Percentiles rank a stretch among this genome's conserved stretches.
phyloP scores from a whole-genome alignment of 2,113 vertebrate species.

The Dasyornis broadbenti region DNA sequence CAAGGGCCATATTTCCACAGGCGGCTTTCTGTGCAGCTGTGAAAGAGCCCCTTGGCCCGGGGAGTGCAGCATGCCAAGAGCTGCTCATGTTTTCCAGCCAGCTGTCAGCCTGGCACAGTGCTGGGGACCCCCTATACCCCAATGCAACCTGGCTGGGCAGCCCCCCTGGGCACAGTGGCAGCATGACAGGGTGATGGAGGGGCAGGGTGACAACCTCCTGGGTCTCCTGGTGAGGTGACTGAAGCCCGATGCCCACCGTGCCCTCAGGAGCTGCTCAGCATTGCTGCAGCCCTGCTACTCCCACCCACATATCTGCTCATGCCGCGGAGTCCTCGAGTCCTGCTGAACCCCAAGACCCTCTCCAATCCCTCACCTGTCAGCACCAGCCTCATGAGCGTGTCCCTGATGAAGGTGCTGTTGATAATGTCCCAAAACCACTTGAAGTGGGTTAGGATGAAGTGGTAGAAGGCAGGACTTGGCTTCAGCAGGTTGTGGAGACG shows the following conservation, averaged over 20 bases:
- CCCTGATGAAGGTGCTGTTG: constrained; percentile 83
- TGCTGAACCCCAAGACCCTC: background rate
- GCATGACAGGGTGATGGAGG: too few relatives aligned
- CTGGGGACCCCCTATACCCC: background rate
- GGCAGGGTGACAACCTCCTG: background rate
- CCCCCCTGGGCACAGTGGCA: fast-evolving
- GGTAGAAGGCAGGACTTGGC: constrained; percentile 76
- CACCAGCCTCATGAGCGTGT: constrained; percentile 82
- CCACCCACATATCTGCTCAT: background rate
- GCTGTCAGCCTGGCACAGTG: background rate
- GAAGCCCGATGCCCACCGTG: fast-evolving
- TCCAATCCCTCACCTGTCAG: constrained; percentile 73
- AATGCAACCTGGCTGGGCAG: background rate
- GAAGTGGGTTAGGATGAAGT: constrained; percentile 88
- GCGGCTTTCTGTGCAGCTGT: background rate
- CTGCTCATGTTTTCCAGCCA: background rate
- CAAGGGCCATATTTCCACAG: background rate
- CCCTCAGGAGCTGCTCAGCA: background rate
- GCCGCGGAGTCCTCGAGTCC: fast-evolving
- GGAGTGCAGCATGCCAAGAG: fast-evolving
- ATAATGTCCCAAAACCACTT: constrained; percentile 86
- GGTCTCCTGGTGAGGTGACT: background rate
- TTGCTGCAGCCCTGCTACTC: fast-evolving
- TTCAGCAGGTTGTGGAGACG: constrained; percentile 74
- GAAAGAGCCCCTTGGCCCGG: background rate